Percentiles rank a stretch among this genome's conserved stretches.
Conservation (phyloP, 2,888 invertebrate genomes). For the Drepanosiphum platanoidis region DNA sequence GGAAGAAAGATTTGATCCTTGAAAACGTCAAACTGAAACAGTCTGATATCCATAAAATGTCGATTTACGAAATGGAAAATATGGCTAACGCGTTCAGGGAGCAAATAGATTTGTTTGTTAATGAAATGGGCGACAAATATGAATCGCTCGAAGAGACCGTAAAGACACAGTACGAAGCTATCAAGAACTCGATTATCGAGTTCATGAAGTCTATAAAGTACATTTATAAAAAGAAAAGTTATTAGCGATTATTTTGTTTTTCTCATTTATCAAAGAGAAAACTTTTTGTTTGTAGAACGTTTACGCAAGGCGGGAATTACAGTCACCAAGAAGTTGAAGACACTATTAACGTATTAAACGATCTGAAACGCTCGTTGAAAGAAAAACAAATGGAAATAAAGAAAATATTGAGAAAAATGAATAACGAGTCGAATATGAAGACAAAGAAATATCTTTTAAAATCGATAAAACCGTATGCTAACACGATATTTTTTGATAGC, state of each 20-base stretch:
- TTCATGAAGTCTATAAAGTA: conserved; percentile 37
- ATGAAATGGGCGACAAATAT: neutral
- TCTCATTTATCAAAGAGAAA: neutral
- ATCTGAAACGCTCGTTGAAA: neutral
- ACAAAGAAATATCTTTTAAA: neutral
- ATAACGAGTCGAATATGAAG: neutral
- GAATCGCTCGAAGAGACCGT: neutral
- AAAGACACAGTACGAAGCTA: neutral
- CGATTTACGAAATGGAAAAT: neutral
- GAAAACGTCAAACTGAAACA: neutral
- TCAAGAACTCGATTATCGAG: neutral
- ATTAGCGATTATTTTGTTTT: neutral
- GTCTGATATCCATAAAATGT: neutral
- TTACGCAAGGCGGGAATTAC: conserved; percentile 37
- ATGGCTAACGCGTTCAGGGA: neutral
- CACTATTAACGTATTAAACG: neutral
- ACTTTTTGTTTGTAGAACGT: neutral
- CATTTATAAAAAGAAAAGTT: neutral
- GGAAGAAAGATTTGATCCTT: neutral
- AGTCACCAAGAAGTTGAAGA: neutral
- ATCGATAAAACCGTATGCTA: conserved; percentile 15
- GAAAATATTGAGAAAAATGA: neutral
- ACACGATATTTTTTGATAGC: neutral
- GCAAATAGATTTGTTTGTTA: neutral
- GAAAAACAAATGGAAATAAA: neutral